A percentile compares a stretch with the other conserved stretches of the same genome.
Conservation (phyloP, 2,888 invertebrate genomes). For the Buathra laborator region DNA sequence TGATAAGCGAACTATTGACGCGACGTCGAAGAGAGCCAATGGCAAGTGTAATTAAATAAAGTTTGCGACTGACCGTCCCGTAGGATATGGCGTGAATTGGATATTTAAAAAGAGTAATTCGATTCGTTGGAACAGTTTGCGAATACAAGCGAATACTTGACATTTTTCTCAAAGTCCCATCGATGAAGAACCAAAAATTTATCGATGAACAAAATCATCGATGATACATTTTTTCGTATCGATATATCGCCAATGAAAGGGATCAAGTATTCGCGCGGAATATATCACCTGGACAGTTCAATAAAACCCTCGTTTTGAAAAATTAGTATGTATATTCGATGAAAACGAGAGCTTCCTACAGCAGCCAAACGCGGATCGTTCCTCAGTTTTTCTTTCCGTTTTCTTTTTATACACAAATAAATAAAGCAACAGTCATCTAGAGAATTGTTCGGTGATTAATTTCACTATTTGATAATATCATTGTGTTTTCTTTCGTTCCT, state of each 20-base stretch:
- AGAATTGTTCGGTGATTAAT: conserved; percentile 54
- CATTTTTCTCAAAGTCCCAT: conserved; percentile 45
- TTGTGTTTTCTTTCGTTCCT: conserved; percentile 12
- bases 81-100: conserved; percentile 74
- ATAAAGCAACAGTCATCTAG: conserved; percentile 53
- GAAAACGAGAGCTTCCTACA: conserved; percentile 69
- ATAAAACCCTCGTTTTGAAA: conserved; percentile 60
- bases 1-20: neutral
- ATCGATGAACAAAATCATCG: neutral
- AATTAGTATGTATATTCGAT: conserved; percentile 58
- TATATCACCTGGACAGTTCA: conserved; percentile 69
- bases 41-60: conserved; percentile 71
- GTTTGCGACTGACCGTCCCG: conserved; percentile 77
- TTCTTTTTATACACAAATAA: neutral
- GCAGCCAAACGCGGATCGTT: conserved; percentile 67
- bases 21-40: conserved; percentile 53
- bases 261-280: conserved; percentile 55
- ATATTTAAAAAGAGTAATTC: conserved; percentile 61
- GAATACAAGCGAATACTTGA: conserved; percentile 53
- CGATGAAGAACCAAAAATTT: conserved; percentile 33
- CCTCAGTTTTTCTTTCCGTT: conserved; percentile 20
- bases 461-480: conserved; percentile 24
- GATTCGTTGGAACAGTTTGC: conserved; percentile 57
- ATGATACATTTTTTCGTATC: neutral
- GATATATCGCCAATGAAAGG: neutral